Evolutionary conservation across 2,888 invertebrate species (phyloP).

Genomic region (Lepidocyrtinus sp.): DNA sequence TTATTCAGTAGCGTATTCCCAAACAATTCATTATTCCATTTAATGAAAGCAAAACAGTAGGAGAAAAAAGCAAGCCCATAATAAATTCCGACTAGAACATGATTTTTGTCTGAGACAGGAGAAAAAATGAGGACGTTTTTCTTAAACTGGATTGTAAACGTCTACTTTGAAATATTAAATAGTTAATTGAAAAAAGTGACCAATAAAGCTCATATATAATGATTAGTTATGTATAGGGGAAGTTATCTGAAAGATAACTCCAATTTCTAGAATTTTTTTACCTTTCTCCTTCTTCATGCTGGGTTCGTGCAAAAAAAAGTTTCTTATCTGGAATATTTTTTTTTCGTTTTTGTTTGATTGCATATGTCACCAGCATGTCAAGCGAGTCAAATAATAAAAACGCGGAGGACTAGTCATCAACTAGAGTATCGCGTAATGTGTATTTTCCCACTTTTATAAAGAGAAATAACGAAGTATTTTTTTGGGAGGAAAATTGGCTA

Average conservation of each 20-base stretch:
- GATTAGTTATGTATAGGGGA: neutral
- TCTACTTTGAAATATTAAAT: conserved; percentile 39
- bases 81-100: neutral
- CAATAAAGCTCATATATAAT: conserved; percentile 24
- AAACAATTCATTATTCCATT: conserved; percentile 57
- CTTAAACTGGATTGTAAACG: conserved; percentile 31
- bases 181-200: conserved; percentile 42
- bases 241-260: neutral
- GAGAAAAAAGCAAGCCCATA: conserved; percentile 15
- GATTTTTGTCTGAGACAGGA: conserved; percentile 19
- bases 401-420: neutral
- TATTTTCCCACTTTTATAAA: conserved; percentile 42
- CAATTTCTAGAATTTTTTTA: neutral
- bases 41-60: conserved; percentile 58
- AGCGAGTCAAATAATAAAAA: conserved; percentile 9
- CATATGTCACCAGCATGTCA: conserved; percentile 48
- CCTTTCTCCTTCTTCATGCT: conserved; percentile 18
- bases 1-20: conserved; percentile 51
- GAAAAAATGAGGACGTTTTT: conserved; percentile 31
- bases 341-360: conserved; percentile 47
- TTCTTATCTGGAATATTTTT: conserved; percentile 26
- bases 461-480: conserved; percentile 13
- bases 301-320: conserved; percentile 28
- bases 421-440: conserved; percentile 12
- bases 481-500: conserved; percentile 40